Evolutionary conservation across 2,888 invertebrate genomes (phyloP), one percentile per base, ranked within the genome.

Genomic region (Caenorhabditis sulstoni): DNA sequence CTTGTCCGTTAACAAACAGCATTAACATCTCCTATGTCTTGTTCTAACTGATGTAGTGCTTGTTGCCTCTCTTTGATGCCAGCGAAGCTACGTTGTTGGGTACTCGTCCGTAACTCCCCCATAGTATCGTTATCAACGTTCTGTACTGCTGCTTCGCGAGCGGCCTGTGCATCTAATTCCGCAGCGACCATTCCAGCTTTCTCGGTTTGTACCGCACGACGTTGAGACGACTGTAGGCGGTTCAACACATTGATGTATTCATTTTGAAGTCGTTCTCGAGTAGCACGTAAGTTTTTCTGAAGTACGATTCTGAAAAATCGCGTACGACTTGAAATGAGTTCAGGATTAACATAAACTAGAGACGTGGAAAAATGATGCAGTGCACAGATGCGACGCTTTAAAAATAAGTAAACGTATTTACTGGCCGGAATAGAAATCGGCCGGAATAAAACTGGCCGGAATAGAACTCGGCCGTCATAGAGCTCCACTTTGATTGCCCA

Each of bases 21-120:
- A 74, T 90, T 89, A 23, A 89, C 87, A 77, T 89, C 89, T 22
- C 80, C 84, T 67, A 89, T 88, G 78, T 89, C 89, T 47, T 81
- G 79, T 53, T 90, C 89, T 70, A 89, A 78, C 50, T 87, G 87
- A 29, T 84, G 74, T 29, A 89, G 64, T 14, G 87, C 85, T 84
- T 89, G 47, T 22, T 87, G 82, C 39, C 89, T 75, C 64, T 89
- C 88, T 49, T 86, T 85, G 18, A 89, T 81, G 47, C 89, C 88
- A 29, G 84, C 73, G 41, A 89, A 22, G 62, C 87, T 84, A 18
- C 83, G 79, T 64, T 87, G 89, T 22, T 87, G 87, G 45, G 79
- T 71, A 29, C 81, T 82, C 71, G 85, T 70, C 71, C 11, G 41
- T 14, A 41, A 8, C 11, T 41, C 7, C 11, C 14, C 3, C 41